phyloP scores from a whole-genome alignment of 2,113 vertebrate genomes.

The Microtus ochrogaster region DNA sequence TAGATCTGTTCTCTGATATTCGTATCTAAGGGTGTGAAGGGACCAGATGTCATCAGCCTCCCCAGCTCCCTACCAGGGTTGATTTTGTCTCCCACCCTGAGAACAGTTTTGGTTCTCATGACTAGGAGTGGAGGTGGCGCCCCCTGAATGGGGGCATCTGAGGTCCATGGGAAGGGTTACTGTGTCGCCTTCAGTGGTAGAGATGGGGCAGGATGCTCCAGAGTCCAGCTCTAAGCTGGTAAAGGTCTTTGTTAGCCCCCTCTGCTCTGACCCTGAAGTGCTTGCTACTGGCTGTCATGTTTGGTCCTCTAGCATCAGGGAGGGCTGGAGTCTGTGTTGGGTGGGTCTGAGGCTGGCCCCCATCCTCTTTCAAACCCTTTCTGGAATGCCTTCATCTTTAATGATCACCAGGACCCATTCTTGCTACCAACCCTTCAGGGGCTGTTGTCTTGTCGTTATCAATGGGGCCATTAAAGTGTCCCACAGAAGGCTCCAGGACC shows the following conservation, averaged over 20 bases:
- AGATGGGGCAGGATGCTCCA: too few species aligned
- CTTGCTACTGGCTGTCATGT: background rate
- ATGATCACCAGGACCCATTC: accelerated
- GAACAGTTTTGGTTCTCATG: background rate
- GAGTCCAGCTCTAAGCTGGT: background rate
- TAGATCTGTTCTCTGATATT: background rate
- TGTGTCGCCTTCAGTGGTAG: background rate
- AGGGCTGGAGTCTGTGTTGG: background rate
- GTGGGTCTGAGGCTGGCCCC: accelerated
- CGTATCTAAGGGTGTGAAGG: background rate
- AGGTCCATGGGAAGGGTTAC: background rate
- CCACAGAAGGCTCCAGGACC: background rate
- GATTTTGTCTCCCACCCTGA: background rate
- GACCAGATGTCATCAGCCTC: background rate
- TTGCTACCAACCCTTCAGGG: background rate
- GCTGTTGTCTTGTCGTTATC: accelerated
- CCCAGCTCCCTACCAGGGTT: accelerated
- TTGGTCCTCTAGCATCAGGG: background rate
- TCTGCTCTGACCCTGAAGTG: background rate
- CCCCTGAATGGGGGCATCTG: background rate
- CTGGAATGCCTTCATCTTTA: background rate
- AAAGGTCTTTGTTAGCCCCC: background rate
- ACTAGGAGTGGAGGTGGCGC: accelerated
- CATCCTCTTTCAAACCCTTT: background rate
- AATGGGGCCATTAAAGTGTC: background rate